phyloP scores from a whole-genome alignment of 1,140 invertebrate species.

The Trissolcus basalis region DNA sequence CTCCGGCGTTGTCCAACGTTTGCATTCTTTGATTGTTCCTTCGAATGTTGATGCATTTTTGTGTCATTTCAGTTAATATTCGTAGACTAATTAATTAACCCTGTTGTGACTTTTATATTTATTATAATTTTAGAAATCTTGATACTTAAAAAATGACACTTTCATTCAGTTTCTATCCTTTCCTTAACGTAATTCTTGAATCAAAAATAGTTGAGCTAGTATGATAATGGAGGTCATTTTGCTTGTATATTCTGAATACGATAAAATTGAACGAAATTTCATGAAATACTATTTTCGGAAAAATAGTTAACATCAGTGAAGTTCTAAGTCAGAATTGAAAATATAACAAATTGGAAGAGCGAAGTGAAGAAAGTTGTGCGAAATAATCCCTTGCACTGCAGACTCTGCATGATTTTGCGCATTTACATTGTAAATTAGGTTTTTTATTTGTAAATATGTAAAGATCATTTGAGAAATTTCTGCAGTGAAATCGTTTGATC shows the following conservation, averaged over 20 bases:
- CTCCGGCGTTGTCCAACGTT: background rate
- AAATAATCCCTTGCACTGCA: too few species aligned
- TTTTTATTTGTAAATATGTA: background rate
- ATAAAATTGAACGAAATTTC: background rate
- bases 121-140: conserved; percentile 39
- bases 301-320: background rate
- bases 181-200: background rate
- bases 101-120: conserved; percentile 56
- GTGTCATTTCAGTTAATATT: conserved; percentile 52
- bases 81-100: conserved; percentile 29
- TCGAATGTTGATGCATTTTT: conserved; percentile 27
- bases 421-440: background rate
- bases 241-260: background rate
- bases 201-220: background rate
- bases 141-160: background rate
- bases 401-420: too few species aligned
- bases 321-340: background rate
- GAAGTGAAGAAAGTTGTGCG: too few species aligned
- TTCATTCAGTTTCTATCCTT: background rate
- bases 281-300: background rate
- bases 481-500: conserved; percentile 29
- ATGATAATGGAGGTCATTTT: too few species aligned
- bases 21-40: background rate
- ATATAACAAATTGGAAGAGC: conserved; percentile 20
- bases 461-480: background rate